phyloP scores from a whole-genome alignment of 2,888 invertebrate genomes.

The Protodeltote pygarga region DNA sequence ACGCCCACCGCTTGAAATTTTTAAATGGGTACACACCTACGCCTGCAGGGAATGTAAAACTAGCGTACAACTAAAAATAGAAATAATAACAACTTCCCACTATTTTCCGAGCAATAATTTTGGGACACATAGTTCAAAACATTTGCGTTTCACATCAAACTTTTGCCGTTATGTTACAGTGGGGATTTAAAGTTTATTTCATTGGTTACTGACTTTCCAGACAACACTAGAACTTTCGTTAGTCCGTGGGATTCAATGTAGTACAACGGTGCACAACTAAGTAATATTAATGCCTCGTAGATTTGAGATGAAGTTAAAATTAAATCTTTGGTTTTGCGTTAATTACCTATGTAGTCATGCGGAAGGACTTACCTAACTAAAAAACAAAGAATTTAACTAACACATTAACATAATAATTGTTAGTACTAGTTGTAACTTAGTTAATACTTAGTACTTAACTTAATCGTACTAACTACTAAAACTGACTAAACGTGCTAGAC shows the following conservation, averaged over 20 bases:
- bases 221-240: constrained; percentile 18
- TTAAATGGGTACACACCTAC: too few species aligned
- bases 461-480: too few species aligned
- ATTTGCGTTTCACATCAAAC: constrained; percentile 47
- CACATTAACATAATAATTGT: too few species aligned
- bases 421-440: too few species aligned
- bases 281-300: constrained; percentile 5
- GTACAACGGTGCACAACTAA: constrained; percentile 8
- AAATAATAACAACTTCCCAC: constrained; percentile 5
- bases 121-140: constrained; percentile 20
- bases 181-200: constrained; percentile 37
- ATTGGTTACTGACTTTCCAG: constrained; percentile 41
- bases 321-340: neutral
- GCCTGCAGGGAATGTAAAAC: constrained; percentile 1
- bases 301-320: too few species aligned
- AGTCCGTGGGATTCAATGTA: constrained; percentile 10
- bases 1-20: too few species aligned
- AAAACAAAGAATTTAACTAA: too few species aligned
- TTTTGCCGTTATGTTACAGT: constrained; percentile 28
- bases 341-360: too few species aligned
- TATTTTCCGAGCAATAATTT: constrained; percentile 17
- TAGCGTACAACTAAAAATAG: constrained; percentile 17
- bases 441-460: too few species aligned
- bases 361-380: too few species aligned
- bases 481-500: too few species aligned